Evolutionary conservation across 2,797 vertebrate species (phyloP).

Genomic region (Xyrichtys novacula): DNA sequence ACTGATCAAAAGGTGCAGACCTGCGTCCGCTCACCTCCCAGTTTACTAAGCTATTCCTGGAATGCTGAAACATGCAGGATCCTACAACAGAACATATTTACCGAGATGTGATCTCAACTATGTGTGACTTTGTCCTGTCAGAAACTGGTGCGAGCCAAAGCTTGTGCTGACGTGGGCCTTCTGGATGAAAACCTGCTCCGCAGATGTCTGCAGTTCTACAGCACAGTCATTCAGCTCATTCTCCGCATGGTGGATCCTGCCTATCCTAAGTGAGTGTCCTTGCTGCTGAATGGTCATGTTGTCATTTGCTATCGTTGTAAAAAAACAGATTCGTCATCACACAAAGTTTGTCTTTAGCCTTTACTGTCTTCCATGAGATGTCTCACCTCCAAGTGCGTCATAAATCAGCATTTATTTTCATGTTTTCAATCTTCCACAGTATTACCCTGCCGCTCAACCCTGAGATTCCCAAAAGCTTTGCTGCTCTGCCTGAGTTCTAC

Average conservation of each 20-base stretch:
- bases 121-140: constrained; percentile 76
- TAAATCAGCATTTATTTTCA: constrained; percentile 1
- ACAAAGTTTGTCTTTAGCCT: background rate
- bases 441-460: constrained; percentile 93
- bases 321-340: background rate
- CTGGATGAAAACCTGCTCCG: constrained; percentile 97
- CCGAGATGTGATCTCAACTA: constrained; percentile 42
- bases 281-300: constrained; percentile 4
- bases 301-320: constrained; percentile 16
- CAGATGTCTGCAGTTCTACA: constrained; percentile 97
- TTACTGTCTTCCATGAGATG: background rate
- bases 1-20: constrained; percentile 3
- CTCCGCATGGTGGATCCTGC: constrained; percentile 95
- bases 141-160: constrained; percentile 99
- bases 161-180: constrained; percentile 96
- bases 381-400: constrained; percentile 1
- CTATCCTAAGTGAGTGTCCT: constrained; percentile 92
- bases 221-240: constrained; percentile 97
- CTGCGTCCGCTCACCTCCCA: background rate
- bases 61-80: constrained; percentile 23
- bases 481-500: constrained; percentile 98
- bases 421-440: constrained; percentile 74
- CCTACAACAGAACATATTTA: constrained; percentile 34
- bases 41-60: background rate
- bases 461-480: constrained; percentile 97